phyloP scores from a whole-genome alignment of 2,888 invertebrate species.

The Hipparchia semele region DNA sequence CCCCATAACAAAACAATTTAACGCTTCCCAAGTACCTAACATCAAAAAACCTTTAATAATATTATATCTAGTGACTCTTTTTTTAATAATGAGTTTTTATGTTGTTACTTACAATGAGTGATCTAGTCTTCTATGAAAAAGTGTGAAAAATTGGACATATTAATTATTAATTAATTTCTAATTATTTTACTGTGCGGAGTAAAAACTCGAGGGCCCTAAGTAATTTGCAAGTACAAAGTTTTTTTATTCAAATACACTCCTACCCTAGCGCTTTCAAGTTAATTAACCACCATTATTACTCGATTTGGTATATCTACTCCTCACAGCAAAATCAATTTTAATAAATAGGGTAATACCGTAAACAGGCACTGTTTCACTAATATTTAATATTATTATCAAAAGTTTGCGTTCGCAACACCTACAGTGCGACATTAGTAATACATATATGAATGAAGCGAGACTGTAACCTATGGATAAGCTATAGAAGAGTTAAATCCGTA shows the following conservation, averaged over 20 bases:
- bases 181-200: conserved; percentile 1
- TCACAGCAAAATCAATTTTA: conserved; percentile 1
- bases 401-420: conserved; percentile 21
- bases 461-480: conserved; percentile 25
- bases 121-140: conserved; percentile 6
- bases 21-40: neutral
- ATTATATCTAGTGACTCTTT: neutral
- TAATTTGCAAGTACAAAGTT: no score
- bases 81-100: conserved; percentile 2
- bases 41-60: neutral
- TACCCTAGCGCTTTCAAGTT: neutral
- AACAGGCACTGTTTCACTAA: conserved; percentile 27
- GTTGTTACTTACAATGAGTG: conserved; percentile 9
- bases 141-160: conserved; percentile 15
- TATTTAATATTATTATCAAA: conserved; percentile 34
- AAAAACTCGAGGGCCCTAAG: neutral
- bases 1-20: neutral
- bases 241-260: no score
- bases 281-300: neutral
- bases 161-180: conserved; percentile 4
- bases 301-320: neutral
- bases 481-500: conserved; percentile 29
- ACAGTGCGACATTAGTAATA: conserved; percentile 16
- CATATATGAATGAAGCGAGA: conserved; percentile 26
- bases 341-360: conserved; percentile 16